A percentile compares a stretch with the other conserved stretches of the same genome.
These are phyloP conservation scores for Penaeus vannamei DNA, from an alignment of 1,140 invertebrate species.

Conservation along the genomic window DNA sequence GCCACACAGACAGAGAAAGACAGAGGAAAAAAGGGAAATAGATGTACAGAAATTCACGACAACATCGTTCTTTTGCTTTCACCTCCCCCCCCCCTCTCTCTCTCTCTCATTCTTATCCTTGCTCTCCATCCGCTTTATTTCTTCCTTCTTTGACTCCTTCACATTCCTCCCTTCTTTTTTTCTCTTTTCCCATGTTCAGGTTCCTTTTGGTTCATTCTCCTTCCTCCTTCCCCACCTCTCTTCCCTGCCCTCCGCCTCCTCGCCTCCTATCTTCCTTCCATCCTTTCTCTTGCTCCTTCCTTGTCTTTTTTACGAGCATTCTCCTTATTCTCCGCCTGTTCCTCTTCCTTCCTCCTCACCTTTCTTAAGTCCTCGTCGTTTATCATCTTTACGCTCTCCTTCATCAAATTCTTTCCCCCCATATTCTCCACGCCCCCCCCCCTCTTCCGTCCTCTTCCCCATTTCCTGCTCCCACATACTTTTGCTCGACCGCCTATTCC, in stretches of 20 bases:
- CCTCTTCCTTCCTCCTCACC: neutral
- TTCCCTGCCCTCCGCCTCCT: neutral
- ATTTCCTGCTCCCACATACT: neutral
- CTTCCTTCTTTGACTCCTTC: neutral
- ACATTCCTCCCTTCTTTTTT: neutral
- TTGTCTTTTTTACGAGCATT: constrained; percentile 3
- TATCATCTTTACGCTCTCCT: neutral
- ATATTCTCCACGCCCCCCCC: neutral
- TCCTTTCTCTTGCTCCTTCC: constrained; percentile 9
- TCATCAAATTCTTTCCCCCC: neutral
- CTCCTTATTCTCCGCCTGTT: constrained; percentile 13
- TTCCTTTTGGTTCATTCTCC: neutral
- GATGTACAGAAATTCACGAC: neutral
- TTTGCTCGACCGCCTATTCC: no score
- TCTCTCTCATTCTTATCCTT: neutral
- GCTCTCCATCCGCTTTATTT: neutral
- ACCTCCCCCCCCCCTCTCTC: neutral
- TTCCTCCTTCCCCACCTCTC: neutral
- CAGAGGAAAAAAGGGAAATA: no score
- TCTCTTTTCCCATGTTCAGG: neutral
- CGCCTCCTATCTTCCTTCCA: neutral
- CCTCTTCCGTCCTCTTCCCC: neutral
- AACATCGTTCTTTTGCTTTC: neutral
- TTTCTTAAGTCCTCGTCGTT: neutral
- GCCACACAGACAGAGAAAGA: neutral